Base-by-base conservation (phyloP, 2,888 invertebrate species). In the Ypsolopha scabrella region DNA sequence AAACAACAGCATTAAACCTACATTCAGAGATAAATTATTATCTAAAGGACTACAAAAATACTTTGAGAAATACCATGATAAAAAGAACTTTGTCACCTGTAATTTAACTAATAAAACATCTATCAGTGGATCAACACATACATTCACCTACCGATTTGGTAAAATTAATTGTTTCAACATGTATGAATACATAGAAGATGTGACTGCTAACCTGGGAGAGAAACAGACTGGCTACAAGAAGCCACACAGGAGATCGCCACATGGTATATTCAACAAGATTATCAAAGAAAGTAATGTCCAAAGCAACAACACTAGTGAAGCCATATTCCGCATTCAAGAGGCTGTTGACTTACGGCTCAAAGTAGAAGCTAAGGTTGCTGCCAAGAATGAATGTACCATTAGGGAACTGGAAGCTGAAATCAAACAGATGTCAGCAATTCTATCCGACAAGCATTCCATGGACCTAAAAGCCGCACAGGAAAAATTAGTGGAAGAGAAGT, bases 31-130 rank as follows among this genome's bases (percentile, higher is more conserved):
- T 58, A 90, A 88, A 72, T 68, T 90, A 56, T 78, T 92, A 56
- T 89, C 92, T 50, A 90, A 88, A 69, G 88, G 90, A 47, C 74
- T 92, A 43, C 85, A 88, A 53, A 83, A 88, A 44, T 81, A 88
- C 56, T 90, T 92, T 67, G 76, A 80, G 59, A 79, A 85, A 48
- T 72, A 80, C 53, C 78, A 85, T 55, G 76, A 80, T n/a, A 80
- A 79, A 47, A 89, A 91, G 61, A 81, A 85, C 55, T 92, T 92
- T 76, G 82, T 90, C 6, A 88, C 88, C 51, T 91, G 91, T 64
- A 81, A 90, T 61, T 68, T 92, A 46, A 89, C 87, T 37, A 87
- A 85, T 50, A 87, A 88, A 59, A 67, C 63, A 9, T 88, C 89
- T 45, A 72, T 80, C 4, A 75, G 77, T 47, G 78, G 75, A 50